Evolutionary conservation across 2,888 invertebrate genomes (phyloP).

Genomic region (Drosophila affinis): DNA sequence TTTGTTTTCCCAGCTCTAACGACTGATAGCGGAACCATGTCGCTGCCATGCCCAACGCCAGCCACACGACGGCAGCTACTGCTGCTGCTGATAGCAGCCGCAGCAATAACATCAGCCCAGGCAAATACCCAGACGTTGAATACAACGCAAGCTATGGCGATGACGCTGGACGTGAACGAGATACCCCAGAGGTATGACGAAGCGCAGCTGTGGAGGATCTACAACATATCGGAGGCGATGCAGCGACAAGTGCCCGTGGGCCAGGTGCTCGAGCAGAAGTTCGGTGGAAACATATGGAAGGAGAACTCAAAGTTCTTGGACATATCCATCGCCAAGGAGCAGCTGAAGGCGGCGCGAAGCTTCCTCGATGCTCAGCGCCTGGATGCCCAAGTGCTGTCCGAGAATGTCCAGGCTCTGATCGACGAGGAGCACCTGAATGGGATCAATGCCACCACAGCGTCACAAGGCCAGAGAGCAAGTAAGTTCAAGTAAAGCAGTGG

Average conservation of each 20-base stretch:
- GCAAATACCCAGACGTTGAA: slow-evolving; percentile 2
- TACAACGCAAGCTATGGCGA: slow-evolving; percentile 19
- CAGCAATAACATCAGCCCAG: neutral
- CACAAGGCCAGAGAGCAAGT: slow-evolving; percentile 84
- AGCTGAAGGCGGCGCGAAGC: slow-evolving; percentile 86
- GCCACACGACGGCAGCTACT: neutral
- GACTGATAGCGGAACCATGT: slow-evolving; percentile 17
- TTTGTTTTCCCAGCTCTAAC: slow-evolving; percentile 15
- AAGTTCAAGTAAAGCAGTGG: slow-evolving; percentile 47
- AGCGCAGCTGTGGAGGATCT: slow-evolving; percentile 81
- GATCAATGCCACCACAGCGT: slow-evolving; percentile 82
- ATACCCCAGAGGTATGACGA: slow-evolving; percentile 79
- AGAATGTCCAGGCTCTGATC: slow-evolving; percentile 90
- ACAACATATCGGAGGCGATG: slow-evolving; percentile 78
- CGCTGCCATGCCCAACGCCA: neutral
- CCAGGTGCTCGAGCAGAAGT: slow-evolving; percentile 75
- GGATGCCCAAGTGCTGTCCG: slow-evolving; percentile 87
- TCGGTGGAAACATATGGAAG: slow-evolving; percentile 82
- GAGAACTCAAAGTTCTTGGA: slow-evolving; percentile 85
- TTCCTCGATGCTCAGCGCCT: slow-evolving; percentile 87
- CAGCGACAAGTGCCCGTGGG: slow-evolving; percentile 64
- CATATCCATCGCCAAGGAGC: slow-evolving; percentile 87
- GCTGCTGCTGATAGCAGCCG: slow-evolving; percentile 12
- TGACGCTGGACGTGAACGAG: slow-evolving; percentile 61
- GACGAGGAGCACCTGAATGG: slow-evolving; percentile 87